Base-by-base conservation (phyloP, 2,888 invertebrate genomes). In the Steinernema hermaphroditum region DNA sequence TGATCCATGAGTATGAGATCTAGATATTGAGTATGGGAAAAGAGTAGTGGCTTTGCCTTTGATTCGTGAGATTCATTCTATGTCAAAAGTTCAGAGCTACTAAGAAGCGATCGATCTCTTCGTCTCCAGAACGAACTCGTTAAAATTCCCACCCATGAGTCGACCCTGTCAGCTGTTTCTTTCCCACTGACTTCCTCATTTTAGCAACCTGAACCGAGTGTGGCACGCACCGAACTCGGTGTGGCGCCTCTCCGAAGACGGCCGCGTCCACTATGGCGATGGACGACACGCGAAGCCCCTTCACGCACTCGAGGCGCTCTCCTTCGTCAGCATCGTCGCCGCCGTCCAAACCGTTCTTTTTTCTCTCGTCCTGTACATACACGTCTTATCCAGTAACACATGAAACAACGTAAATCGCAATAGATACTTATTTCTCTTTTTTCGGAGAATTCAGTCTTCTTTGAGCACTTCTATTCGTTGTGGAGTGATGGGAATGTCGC, bases 271-370 rank as follows among this genome's bases (percentile, higher is more conserved):
- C 22, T 16, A 22, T 6, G 54, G 22, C 27, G 54, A 27, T 6
- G 54, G 54, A 12, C 22, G 27, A 6, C 54, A 2, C 6, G 37
- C 54, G 19, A 9, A 24, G 12, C 54, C 14, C 54, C 54, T 22
- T 12, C 46, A 16, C 14, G 27, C 54, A 22, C 54, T 54, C 24
- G 24, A 54, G 27, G 54, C 54, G 54, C 54, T 54, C 27, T 54
- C 54, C 27, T 54, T 54, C 27, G 54, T 54, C 27, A 6, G 24
- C 27, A 54, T 54, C 54, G 54, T 54, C 54, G 54, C 54, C 54
- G 54, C 54, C 9, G 22, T 54, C 6, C 54, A 54, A 27, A 54
- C 54, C 9, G 4, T 54, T 24, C 27, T 54, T 6, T 54, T 54
- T 27, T 54, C 54, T 2, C 24, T 27, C 9, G 22, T 27, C 2